phyloP scores from a whole-genome alignment of 1,140 invertebrate genomes.

The Dreissena polymorpha region DNA sequence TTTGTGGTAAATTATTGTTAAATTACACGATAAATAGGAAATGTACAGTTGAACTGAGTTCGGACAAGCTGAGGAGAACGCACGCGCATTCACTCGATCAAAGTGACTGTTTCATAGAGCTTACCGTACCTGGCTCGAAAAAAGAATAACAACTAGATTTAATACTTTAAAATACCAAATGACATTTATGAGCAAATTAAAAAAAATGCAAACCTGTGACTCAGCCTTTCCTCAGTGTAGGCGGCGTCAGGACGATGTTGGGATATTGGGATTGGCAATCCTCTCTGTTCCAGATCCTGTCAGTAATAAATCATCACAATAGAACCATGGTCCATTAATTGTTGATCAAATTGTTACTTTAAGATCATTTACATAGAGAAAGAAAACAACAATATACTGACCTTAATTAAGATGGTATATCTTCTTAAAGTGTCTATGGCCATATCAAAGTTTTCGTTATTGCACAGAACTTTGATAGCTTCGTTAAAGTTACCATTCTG shows the following conservation, averaged over 20 bases:
- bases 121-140: too few species aligned
- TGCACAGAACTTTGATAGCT: constrained; percentile 34
- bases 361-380: too few species aligned
- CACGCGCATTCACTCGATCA: too few species aligned
- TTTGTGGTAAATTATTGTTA: too few species aligned
- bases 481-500: constrained; percentile 25
- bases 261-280: constrained; percentile 41
- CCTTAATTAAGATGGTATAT: constrained; percentile 39
- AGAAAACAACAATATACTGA: not conserved
- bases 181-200: too few species aligned
- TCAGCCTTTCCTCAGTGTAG: constrained; percentile 55
- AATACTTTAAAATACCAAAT: too few species aligned
- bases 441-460: constrained; percentile 41
- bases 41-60: too few species aligned
- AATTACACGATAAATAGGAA: too few species aligned
- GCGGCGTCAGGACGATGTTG: constrained; percentile 56
- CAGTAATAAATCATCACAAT: not conserved
- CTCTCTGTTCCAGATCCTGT: constrained; percentile 56
- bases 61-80: too few species aligned
- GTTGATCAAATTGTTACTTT: not conserved
- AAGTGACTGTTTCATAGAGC: too few species aligned
- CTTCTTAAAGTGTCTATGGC: constrained; percentile 46
- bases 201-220: constrained; percentile 27
- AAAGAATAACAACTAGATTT: too few species aligned
- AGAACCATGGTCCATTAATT: not conserved